A percentile compares a stretch with the other conserved stretches of the same genome.
These are phyloP conservation scores for Sterna hirundo DNA, from an alignment of 2,113 vertebrate genomes.

Conservation along the genomic window DNA sequence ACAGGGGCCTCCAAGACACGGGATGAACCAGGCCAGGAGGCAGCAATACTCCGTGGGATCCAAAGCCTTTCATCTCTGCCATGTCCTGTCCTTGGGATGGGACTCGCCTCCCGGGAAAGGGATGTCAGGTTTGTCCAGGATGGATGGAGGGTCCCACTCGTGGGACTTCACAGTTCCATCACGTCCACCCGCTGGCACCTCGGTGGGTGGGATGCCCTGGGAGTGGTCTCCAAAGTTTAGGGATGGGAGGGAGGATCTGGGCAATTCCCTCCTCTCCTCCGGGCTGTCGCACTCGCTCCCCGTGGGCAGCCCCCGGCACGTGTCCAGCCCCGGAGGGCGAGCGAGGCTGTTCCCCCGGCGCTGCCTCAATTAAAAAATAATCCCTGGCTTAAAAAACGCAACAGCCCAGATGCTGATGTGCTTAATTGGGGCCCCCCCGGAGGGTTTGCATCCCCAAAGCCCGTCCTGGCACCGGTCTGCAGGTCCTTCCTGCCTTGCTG, in stretches of 20 bases:
- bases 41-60: accelerated
- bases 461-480: not conserved
- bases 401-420: not conserved
- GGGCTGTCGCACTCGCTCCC: not conserved
- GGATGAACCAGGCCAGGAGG: not conserved
- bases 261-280: not conserved
- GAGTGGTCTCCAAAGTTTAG: not conserved
- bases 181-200: accelerated
- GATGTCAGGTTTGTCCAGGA: accelerated
- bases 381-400: not conserved
- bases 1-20: not conserved
- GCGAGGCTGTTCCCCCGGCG: not conserved
- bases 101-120: not conserved
- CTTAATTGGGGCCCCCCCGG: not conserved
- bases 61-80: not conserved
- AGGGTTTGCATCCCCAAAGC: not conserved
- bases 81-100: not conserved
- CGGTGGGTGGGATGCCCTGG: not conserved
- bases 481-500: not conserved
- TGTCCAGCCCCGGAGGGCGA: accelerated
- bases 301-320: accelerated
- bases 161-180: not conserved
- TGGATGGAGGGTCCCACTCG: accelerated
- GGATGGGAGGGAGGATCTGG: not conserved
- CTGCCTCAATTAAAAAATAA: slow-evolving; percentile 20